Percentiles rank a stretch among this genome's conserved stretches.
Evolutionary conservation across 2,797 vertebrate species (phyloP).

Genomic region (Cynodonichthys magdalenae): DNA sequence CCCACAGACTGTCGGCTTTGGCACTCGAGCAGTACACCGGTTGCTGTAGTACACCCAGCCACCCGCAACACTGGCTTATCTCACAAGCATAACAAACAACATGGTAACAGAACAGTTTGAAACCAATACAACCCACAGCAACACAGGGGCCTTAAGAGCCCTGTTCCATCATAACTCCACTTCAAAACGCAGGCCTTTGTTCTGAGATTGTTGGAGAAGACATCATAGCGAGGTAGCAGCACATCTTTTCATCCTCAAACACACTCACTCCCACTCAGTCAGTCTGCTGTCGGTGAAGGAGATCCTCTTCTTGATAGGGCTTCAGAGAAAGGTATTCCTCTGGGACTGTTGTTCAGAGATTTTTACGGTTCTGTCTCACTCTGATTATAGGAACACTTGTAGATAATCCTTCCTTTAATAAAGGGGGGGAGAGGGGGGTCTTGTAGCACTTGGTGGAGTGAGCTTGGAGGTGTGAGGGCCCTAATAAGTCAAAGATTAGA

Average conservation of each 20-base stretch:
- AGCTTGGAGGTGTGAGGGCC: slow-evolving; percentile 12
- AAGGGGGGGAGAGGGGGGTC: slow-evolving; percentile 48
- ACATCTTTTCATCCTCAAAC: slow-evolving; percentile 74
- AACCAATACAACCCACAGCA: slow-evolving; percentile 58
- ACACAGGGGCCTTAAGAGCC: slow-evolving; percentile 57
- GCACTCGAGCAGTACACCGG: slow-evolving; percentile 55
- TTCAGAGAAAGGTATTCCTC: slow-evolving; percentile 78
- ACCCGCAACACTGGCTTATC: slow-evolving; percentile 73
- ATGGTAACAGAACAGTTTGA: slow-evolving; percentile 60
- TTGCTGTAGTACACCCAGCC: slow-evolving; percentile 63
- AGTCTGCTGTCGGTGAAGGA: slow-evolving; percentile 68
- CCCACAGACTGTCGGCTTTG: slow-evolving; percentile 73
- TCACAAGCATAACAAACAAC: slow-evolving; percentile 66
- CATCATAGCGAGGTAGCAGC: slow-evolving; percentile 66
- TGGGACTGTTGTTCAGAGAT: slow-evolving; percentile 75
- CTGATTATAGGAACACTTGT: slow-evolving; percentile 84
- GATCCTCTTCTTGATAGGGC: slow-evolving; percentile 80
- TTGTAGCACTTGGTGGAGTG: slow-evolving; percentile 51
- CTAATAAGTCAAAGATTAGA: slow-evolving; percentile 57
- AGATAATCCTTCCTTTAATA: slow-evolving; percentile 74
- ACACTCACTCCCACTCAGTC: slow-evolving; percentile 60
- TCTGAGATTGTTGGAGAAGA: slow-evolving; percentile 68
- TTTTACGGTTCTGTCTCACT: slow-evolving; percentile 66
- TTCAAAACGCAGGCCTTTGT: slow-evolving; percentile 74
- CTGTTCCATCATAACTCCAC: slow-evolving; percentile 65